These are phyloP conservation scores for Columba guinea DNA, from an alignment of 2,797 vertebrate genomes.

Conservation along the genomic window DNA sequence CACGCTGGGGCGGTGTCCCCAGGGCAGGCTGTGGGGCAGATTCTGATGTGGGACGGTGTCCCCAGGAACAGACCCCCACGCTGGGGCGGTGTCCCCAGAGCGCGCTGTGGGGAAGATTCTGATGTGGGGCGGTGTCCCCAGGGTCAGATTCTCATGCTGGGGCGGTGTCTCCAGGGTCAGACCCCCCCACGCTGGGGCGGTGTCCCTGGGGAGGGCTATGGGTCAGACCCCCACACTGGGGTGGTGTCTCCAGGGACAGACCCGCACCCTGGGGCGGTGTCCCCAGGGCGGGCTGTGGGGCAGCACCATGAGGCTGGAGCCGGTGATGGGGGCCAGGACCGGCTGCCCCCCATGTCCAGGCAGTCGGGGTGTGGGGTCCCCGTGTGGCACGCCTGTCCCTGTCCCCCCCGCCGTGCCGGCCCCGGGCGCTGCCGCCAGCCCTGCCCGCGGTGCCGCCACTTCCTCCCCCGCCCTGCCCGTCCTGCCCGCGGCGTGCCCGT, in stretches of 20 bases:
- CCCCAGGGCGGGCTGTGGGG: not conserved
- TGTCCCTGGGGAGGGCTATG: too few relatives aligned
- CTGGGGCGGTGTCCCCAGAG: not conserved
- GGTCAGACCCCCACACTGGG: not conserved
- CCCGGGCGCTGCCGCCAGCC: not conserved
- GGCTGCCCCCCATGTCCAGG: not conserved
- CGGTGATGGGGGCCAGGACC: not conserved
- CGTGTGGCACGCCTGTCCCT: not conserved
- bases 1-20: not conserved
- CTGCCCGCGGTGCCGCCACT: not conserved
- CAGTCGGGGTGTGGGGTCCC: not conserved
- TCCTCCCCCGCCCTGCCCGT: not conserved
- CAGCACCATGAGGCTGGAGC: not conserved
- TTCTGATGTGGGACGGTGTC: too few relatives aligned
- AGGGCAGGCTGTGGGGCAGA: too few relatives aligned
- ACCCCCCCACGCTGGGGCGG: too few relatives aligned
- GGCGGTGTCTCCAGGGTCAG: too few relatives aligned
- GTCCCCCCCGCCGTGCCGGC: not conserved
- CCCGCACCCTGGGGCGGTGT: not conserved
- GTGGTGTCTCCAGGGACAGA: not conserved
- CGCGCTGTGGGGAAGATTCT: too few relatives aligned
- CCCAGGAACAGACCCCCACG: not conserved
- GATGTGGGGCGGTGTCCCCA: not conserved
- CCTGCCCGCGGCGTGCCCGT: not conserved
- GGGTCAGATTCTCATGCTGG: not conserved